Percentiles rank a stretch among this genome's conserved stretches.
phyloP scores from a whole-genome alignment of 2,797 vertebrate species.

The Pelochelys cantorii region DNA sequence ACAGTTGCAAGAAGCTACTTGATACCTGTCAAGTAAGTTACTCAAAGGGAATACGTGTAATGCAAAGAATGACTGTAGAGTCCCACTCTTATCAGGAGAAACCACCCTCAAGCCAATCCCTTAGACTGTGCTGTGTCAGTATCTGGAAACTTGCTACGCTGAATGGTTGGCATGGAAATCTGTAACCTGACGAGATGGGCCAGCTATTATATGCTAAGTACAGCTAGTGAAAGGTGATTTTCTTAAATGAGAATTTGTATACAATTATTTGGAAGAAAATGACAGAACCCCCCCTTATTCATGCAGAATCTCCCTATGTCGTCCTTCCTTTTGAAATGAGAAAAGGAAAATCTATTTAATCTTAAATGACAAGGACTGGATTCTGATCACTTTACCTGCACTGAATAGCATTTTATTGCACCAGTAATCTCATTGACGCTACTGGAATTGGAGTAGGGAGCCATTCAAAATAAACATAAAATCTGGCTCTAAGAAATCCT shows the following conservation, averaged over 20 bases:
- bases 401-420: neutral
- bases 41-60: neutral
- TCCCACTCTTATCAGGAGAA: neutral
- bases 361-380: neutral
- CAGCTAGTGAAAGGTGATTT: neutral
- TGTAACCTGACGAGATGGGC: neutral
- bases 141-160: neutral
- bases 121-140: neutral
- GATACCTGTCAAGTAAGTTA: neutral
- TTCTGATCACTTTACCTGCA: neutral
- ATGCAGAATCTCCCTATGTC: neutral
- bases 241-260: rapidly evolving
- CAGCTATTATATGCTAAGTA: neutral
- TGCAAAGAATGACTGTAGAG: rapidly evolving
- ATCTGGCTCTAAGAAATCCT: neutral
- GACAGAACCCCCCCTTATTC: rapidly evolving
- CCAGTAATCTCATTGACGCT: neutral
- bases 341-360: neutral
- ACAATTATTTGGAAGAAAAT: neutral
- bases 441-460: neutral
- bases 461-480: neutral
- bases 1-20: neutral
- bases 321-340: neutral
- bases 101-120: neutral
- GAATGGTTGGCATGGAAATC: neutral